phyloP scores from a whole-genome alignment of 2,797 vertebrate genomes.

The Caiman crocodilus region DNA sequence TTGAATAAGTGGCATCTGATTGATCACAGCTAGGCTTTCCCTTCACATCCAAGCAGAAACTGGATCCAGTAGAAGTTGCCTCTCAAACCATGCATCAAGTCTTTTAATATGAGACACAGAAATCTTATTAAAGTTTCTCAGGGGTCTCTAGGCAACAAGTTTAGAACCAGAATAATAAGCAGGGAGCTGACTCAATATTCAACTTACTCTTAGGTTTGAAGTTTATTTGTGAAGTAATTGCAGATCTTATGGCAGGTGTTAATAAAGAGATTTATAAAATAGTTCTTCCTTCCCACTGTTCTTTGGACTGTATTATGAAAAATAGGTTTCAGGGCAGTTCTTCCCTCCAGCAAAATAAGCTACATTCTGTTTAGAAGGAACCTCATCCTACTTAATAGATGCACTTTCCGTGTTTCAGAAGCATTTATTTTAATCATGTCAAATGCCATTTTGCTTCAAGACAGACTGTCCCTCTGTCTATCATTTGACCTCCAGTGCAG shows the following conservation, averaged over 20 bases:
- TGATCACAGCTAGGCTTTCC: not conserved
- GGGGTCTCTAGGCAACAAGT: not conserved
- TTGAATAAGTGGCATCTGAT: not conserved
- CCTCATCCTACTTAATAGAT: not conserved
- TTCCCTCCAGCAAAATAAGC: not conserved
- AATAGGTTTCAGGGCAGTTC: not conserved
- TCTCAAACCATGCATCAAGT: not conserved
- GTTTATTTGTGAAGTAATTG: not conserved
- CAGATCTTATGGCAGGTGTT: not conserved
- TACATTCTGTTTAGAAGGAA: not conserved
- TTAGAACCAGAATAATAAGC: not conserved
- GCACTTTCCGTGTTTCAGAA: not conserved
- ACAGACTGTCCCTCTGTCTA: not conserved
- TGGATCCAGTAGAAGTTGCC: not conserved
- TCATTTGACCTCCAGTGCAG: not conserved
- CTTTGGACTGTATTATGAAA: not conserved
- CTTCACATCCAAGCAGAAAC: not conserved
- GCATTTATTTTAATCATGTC: not conserved
- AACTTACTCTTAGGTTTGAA: not conserved
- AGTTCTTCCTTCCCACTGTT: not conserved
- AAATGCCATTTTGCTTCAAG: not conserved
- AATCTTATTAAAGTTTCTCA: not conserved
- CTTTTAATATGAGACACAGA: not conserved
- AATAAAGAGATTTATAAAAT: not conserved
- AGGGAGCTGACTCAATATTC: not conserved